Percentiles rank a stretch among this genome's conserved stretches.
Evolutionary conservation across 2,888 invertebrate species (phyloP).

Genomic region (Volucella zonaria): DNA sequence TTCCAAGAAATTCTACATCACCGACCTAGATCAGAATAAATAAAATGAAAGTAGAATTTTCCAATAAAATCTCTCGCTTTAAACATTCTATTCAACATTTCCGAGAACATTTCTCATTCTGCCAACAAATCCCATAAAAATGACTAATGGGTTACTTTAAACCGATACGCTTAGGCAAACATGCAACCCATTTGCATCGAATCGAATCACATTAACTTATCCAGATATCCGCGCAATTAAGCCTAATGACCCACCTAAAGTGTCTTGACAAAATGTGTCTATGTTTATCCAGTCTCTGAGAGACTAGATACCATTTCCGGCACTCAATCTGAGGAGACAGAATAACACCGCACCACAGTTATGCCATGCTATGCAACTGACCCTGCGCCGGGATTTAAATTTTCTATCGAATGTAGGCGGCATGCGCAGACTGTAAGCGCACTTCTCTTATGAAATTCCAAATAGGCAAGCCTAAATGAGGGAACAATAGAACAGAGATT

Average conservation of each 20-base stretch:
- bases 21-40: no score
- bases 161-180: neutral
- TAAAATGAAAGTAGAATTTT: no score
- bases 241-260: constrained; percentile 49
- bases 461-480: constrained; percentile 12
- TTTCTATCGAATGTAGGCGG: constrained; percentile 33
- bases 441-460: constrained; percentile 38
- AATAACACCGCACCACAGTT: neutral
- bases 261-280: neutral
- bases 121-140: no score
- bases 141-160: neutral
- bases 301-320: constrained; percentile 7
- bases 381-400: neutral
- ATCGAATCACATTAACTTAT: constrained; percentile 19
- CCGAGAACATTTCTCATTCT: no score
- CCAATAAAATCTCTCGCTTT: no score
- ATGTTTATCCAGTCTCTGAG: neutral
- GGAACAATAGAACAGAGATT: constrained; percentile 27
- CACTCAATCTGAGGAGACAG: constrained; percentile 9
- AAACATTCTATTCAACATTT: no score
- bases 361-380: neutral
- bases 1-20: no score
- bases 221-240: constrained; percentile 31
- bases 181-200: constrained; percentile 25
- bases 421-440: constrained; percentile 25